These are phyloP conservation scores for Alentia gelatinosa DNA, from an alignment of 2,888 invertebrate species.

Conservation along the genomic window DNA sequence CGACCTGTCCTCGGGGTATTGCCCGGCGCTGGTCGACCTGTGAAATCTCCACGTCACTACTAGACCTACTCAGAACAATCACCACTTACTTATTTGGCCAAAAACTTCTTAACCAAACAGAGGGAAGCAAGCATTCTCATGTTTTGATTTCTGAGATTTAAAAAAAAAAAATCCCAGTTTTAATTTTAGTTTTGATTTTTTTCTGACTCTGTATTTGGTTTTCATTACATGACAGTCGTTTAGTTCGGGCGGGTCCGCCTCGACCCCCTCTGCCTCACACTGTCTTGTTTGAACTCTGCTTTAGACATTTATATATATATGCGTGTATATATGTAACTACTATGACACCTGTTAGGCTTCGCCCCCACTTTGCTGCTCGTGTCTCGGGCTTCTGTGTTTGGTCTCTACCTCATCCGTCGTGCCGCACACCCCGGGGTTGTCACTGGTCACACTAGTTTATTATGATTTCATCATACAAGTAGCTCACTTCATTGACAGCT, in stretches of 20 bases:
- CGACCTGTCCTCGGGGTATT: not conserved
- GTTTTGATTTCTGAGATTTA: not conserved
- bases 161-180: not conserved
- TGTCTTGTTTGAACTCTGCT: not conserved
- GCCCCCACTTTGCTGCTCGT: not conserved
- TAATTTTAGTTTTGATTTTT: not conserved
- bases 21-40: too few relatives aligned
- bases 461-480: too few relatives aligned
- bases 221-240: not conserved
- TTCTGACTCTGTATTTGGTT: not conserved
- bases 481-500: too few relatives aligned
- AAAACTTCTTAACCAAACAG: too few relatives aligned
- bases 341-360: constrained; percentile 14
- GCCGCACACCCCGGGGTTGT: constrained; percentile 6
- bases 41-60: too few relatives aligned
- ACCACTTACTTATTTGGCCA: not conserved
- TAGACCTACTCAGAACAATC: not conserved
- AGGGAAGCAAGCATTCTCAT: too few relatives aligned
- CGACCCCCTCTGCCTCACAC: not conserved
- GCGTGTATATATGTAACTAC: not conserved
- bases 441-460: not conserved
- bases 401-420: not conserved
- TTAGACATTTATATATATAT: not conserved
- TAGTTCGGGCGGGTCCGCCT: not conserved
- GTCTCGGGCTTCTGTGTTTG: not conserved